Evolutionary conservation across 2,113 vertebrate genomes (phyloP).

Genomic region (Arizona elegans): DNA sequence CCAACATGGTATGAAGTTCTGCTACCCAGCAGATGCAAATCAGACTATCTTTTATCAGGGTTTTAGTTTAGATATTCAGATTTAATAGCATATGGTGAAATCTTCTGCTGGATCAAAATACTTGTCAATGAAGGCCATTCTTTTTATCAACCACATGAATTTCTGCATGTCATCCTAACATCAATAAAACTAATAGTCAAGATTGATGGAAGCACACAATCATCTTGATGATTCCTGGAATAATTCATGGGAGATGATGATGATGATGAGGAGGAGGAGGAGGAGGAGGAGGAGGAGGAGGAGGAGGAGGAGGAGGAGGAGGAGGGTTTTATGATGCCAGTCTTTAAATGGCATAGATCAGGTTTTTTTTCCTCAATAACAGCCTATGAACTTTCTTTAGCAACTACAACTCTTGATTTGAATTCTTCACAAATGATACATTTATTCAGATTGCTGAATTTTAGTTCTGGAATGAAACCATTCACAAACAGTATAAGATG

Average conservation of each 20-base stretch:
- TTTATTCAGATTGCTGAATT: slow-evolving; percentile 61
- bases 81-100: slow-evolving; percentile 40
- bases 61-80: slow-evolving; percentile 34
- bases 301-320: slow-evolving; percentile 56
- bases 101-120: slow-evolving; percentile 40
- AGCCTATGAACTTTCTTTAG: slow-evolving; percentile 62
- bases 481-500: slow-evolving; percentile 59
- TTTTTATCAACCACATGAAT: slow-evolving; percentile 34
- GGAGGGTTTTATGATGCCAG: slow-evolving; percentile 64
- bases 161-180: slow-evolving; percentile 44
- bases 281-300: slow-evolving; percentile 51
- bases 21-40: slow-evolving; percentile 22
- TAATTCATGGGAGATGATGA: slow-evolving; percentile 46
- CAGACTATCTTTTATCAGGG: slow-evolving; percentile 23
- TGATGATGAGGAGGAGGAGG: too few relatives aligned
- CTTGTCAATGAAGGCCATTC: slow-evolving; percentile 15
- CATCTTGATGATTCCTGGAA: slow-evolving; percentile 66
- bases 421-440: slow-evolving; percentile 65
- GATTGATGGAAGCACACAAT: slow-evolving; percentile 62
- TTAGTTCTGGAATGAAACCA: slow-evolving; percentile 60
- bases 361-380: slow-evolving; percentile 26
- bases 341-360: slow-evolving; percentile 61
- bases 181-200: slow-evolving; percentile 56
- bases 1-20: neutral
- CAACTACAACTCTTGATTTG: slow-evolving; percentile 63